These are phyloP conservation scores for Callopanchax toddi DNA, from an alignment of 2,113 vertebrate genomes.

Conservation along the genomic window DNA sequence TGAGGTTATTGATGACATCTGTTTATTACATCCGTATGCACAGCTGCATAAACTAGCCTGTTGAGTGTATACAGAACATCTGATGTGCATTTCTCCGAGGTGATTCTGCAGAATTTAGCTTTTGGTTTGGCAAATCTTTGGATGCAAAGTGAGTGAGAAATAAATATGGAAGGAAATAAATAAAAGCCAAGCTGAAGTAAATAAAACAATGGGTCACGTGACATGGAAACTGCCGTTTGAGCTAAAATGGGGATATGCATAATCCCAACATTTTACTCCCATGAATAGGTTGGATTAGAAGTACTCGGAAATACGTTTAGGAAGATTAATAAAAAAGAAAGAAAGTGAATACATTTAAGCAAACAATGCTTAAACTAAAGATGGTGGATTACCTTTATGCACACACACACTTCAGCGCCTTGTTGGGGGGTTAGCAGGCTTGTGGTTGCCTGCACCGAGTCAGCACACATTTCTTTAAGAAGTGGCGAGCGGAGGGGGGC, in stretches of 20 bases:
- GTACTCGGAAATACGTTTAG: background rate
- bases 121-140: background rate
- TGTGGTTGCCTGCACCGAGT: constrained; percentile 42
- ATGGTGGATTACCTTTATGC: constrained; percentile 6
- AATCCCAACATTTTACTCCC: too few relatives aligned
- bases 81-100: background rate
- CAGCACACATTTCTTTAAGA: constrained; percentile 60
- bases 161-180: background rate
- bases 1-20: too few relatives aligned
- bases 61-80: too few relatives aligned
- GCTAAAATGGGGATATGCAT: too few relatives aligned
- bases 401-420: constrained; percentile 29
- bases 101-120: background rate
- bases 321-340: background rate
- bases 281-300: background rate
- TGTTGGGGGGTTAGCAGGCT: constrained; percentile 52
- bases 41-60: background rate
- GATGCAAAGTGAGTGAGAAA: background rate
- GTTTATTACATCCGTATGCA: background rate
- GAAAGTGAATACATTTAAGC: constrained; percentile 24
- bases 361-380: constrained; percentile 13
- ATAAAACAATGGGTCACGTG: background rate
- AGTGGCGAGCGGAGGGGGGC: constrained; percentile 49
- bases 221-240: background rate
- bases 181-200: background rate